Conservation (phyloP, 1,140 invertebrate species). For the Micrasema minimum region DNA sequence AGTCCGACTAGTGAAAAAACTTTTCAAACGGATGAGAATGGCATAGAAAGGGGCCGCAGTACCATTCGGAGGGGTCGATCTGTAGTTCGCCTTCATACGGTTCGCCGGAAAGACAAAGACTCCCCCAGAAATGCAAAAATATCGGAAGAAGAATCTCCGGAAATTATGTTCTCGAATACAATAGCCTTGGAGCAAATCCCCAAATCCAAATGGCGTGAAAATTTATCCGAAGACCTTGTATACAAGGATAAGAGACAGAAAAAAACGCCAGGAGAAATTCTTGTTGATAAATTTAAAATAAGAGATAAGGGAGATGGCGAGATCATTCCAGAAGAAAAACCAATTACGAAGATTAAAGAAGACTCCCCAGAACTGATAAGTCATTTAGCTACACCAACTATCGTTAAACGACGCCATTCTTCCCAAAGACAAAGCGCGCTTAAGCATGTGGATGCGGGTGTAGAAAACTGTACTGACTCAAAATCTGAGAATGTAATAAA, state of each 20-base stretch:
- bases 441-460: constrained; percentile 44
- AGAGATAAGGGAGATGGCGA: constrained; percentile 69
- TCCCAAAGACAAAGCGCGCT: constrained; percentile 44
- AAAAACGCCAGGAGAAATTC: constrained; percentile 76
- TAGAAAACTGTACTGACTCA: constrained; percentile 3
- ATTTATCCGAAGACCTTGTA: constrained; percentile 68
- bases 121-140: constrained; percentile 60
- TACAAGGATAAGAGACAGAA: constrained; percentile 64
- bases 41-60: constrained; percentile 59
- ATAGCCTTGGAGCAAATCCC: constrained; percentile 12
- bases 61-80: constrained; percentile 76
- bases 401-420: constrained; percentile 47
- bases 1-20: background rate
- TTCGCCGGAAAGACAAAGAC: constrained; percentile 67
- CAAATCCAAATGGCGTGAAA: constrained; percentile 68
- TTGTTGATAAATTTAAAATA: constrained; percentile 81
- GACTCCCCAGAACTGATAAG: constrained; percentile 24
- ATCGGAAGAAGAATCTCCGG: constrained; percentile 53
- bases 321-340: constrained; percentile 54
- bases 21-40: constrained; percentile 45
- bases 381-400: constrained; percentile 41
- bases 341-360: constrained; percentile 37
- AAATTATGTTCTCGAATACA: constrained; percentile 38
- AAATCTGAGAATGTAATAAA: too few relatives aligned
- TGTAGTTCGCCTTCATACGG: constrained; percentile 76